Evolutionary conservation across 2,113 vertebrate species (phyloP).

Genomic region (Willisornis vidua): DNA sequence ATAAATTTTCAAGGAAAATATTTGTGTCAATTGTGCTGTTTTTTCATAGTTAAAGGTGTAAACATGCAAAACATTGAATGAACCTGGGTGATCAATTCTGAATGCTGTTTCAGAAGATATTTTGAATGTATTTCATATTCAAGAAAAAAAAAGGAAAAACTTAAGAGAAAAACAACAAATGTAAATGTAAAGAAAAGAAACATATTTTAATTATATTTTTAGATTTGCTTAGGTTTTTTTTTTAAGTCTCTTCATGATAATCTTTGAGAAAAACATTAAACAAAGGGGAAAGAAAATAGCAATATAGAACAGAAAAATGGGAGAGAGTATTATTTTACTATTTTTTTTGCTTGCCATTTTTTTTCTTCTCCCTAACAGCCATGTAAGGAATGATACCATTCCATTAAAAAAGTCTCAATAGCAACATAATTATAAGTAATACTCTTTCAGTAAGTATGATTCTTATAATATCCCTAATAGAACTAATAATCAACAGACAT

Average conservation of each 20-base stretch:
- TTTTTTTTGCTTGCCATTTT: not conserved
- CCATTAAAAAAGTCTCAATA: not conserved
- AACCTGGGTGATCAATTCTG: not conserved
- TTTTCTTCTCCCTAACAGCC: not conserved
- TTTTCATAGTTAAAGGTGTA: not conserved
- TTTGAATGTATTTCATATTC: not conserved
- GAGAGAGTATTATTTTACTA: not conserved
- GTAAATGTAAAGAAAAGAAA: not conserved
- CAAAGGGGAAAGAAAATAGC: not conserved
- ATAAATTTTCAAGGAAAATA: not conserved
- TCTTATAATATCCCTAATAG: not conserved
- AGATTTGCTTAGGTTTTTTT: not conserved
- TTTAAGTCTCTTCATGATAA: not conserved
- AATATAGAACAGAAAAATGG: not conserved
- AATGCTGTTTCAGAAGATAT: not conserved
- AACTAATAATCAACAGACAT: not conserved
- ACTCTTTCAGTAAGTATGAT: not conserved
- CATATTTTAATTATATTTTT: not conserved
- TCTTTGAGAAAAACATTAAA: not conserved
- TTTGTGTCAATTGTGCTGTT: not conserved
- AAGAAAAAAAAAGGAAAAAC: not conserved
- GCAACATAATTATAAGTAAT: not conserved
- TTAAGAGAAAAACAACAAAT: fast-evolving
- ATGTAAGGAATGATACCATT: not conserved
- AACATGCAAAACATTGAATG: not conserved